These are phyloP conservation scores for Arion vulgaris DNA, from an alignment of 1,140 invertebrate genomes.

Conservation along the genomic window DNA sequence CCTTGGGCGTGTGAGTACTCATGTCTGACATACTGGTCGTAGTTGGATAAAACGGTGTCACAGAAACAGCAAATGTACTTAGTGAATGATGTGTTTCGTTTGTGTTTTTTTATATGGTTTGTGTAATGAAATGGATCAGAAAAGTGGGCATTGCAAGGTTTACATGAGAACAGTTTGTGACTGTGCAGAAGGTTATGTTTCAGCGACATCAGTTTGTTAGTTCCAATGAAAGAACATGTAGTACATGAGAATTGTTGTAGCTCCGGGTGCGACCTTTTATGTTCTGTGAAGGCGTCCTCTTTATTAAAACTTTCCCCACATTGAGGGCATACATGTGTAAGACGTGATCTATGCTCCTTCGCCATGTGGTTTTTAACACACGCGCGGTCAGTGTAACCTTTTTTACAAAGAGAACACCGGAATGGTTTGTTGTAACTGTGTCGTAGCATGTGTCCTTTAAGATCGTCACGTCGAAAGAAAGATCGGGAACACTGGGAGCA, in stretches of 20 bases:
- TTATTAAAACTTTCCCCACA: constrained; percentile 61
- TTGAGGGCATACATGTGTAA: constrained; percentile 57
- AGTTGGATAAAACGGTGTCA: constrained; percentile 44
- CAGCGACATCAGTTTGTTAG: constrained; percentile 53
- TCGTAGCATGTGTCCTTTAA: constrained; percentile 78
- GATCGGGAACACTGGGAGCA: constrained; percentile 81
- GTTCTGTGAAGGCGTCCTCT: constrained; percentile 49
- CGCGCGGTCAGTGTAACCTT: constrained; percentile 61
- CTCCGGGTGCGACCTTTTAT: constrained; percentile 61
- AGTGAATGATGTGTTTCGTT: constrained; percentile 47
- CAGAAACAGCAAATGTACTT: constrained; percentile 62
- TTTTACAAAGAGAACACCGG: constrained; percentile 56
- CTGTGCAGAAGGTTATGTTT: constrained; percentile 60
- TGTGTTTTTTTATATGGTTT: constrained; percentile 57
- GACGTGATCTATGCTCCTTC: constrained; percentile 56
- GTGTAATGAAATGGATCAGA: constrained; percentile 61
- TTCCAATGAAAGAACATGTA: constrained; percentile 59
- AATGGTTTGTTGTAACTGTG: constrained; percentile 70
- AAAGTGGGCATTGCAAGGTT: constrained; percentile 54
- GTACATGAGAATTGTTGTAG: constrained; percentile 55
- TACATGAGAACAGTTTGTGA: constrained; percentile 52
- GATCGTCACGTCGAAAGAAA: constrained; percentile 78
- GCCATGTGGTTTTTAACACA: constrained; percentile 59
- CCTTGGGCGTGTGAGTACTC: constrained; percentile 61
- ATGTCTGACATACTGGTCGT: constrained; percentile 59